Evolutionary conservation across 2,888 invertebrate genomes (phyloP), one percentile per base, ranked within the genome.

Genomic region (Epirrita christyi): DNA sequence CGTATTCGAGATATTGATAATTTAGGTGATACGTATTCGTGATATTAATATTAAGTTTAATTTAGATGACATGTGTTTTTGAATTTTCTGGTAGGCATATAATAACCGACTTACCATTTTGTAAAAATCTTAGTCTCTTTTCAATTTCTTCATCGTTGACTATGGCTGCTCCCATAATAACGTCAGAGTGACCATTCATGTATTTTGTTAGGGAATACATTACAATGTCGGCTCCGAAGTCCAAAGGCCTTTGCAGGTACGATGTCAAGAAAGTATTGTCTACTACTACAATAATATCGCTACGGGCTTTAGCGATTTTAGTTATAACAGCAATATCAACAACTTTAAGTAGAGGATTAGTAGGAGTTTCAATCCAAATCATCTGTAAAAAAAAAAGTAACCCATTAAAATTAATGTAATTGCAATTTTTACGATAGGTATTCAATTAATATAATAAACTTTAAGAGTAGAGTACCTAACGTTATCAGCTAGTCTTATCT

Each of bases 151-250:
- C 94, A 69, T 95, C 93, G 69, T 95, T 97, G 2, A 96, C 94
- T 34, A 96, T 92, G 6, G 96, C 94, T 11, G 97, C 96, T 1
- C 99, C 99, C 99, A 99, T 99, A 6, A 99, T 95, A 14, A 98
- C 96, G 89, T 99, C 99, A 0, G 97, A 96, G 87, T 99, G 99
- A 0, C 99, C 99, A 86, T 99, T 99, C 95, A 99, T 97, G 81
- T 99, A 99, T 87, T 99, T 99, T 0, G 98, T 98, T 52, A 98
- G 78, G 0, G 99, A 99, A 86, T 99, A 98, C 71, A 97, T 90
- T 1, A 96, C 96, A 52, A 99, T 90, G 83, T 99, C 98, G 0
- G 97, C 98, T 0, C 99, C 99, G 34, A 98, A 93, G 21, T 95
- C 94, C 52, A 99, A 85, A 0, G 99, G 99, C 58, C 95, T 93